These are phyloP conservation scores for Dryococelus australis DNA, from an alignment of 2,888 invertebrate species.

Conservation along the genomic window DNA sequence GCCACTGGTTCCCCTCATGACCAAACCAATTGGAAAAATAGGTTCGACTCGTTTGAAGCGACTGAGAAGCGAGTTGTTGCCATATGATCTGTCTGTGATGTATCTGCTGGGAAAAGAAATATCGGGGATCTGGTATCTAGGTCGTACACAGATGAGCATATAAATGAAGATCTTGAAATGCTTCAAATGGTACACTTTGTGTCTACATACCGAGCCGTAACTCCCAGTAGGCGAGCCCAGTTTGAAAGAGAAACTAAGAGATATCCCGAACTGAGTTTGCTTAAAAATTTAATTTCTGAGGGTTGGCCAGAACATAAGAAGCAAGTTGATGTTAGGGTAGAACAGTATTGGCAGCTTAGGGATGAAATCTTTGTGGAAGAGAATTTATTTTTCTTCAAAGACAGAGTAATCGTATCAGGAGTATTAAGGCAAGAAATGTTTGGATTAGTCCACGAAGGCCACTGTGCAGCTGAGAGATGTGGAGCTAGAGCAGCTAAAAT, in stretches of 20 bases:
- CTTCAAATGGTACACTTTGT: neutral
- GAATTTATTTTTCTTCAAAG: no score
- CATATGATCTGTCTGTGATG: no score
- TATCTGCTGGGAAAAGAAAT: neutral
- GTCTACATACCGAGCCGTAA: no score
- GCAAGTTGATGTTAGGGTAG: no score
- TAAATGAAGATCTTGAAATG: neutral
- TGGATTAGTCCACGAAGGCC: neutral
- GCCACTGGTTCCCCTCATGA: neutral
- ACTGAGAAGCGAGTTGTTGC: no score
- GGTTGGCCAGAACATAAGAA: neutral
- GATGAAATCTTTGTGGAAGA: no score
- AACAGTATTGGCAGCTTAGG: no score
- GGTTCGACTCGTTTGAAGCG: no score
- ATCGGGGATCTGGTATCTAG: neutral
- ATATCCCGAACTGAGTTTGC: neutral
- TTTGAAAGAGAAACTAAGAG: no score
- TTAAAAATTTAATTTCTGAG: neutral
- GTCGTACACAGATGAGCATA: neutral
- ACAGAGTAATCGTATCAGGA: no score
- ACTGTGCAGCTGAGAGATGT: neutral
- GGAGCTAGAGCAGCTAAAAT: neutral
- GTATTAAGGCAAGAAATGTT: no score
- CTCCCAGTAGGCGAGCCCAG: no score
- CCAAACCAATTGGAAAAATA: neutral